Conservation (phyloP, 2,113 vertebrate genomes). For the Stegostoma tigrinum region DNA sequence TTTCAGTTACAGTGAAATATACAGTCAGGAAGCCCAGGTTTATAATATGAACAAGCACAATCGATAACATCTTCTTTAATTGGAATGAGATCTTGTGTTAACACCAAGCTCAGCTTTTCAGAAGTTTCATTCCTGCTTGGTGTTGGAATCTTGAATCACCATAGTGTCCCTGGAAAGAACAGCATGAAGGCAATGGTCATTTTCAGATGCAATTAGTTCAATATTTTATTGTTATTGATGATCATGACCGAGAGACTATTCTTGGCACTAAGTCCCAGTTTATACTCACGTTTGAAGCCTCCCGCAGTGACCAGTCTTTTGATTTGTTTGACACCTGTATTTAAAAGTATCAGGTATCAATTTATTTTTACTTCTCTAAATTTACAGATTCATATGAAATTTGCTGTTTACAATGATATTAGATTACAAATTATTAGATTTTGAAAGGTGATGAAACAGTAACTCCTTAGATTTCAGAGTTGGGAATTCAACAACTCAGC, state of each 20-base stretch:
- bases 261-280: background rate
- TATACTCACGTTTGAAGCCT: background rate
- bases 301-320: background rate
- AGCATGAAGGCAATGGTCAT: background rate
- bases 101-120: background rate
- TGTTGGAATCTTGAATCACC: background rate
- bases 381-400: too few relatives aligned
- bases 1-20: background rate
- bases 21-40: background rate
- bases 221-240: background rate
- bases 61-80: background rate
- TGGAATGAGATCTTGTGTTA: background rate
- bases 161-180: background rate
- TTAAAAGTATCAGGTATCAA: background rate
- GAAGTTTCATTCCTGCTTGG: background rate
- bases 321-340: background rate
- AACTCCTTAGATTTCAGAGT: background rate
- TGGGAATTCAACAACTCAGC: background rate
- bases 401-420: too few relatives aligned
- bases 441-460: too few relatives aligned
- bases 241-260: background rate
- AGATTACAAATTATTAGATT: background rate
- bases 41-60: background rate
- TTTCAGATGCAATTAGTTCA: background rate
- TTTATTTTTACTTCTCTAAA: background rate